Conservation (phyloP, 1,140 invertebrate genomes). For the Phymorhynchus buccinoides region DNA sequence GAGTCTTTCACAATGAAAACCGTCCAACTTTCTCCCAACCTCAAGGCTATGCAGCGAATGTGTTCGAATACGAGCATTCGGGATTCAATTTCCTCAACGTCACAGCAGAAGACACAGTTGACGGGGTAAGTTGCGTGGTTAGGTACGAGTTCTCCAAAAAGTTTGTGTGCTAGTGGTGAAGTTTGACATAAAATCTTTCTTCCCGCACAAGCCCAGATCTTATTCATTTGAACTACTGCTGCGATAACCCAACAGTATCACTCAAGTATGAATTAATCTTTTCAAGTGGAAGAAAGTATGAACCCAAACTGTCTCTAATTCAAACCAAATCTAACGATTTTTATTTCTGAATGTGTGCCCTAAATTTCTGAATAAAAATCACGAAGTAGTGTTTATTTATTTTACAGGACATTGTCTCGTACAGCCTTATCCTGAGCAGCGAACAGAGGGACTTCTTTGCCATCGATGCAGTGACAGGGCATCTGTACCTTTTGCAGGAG, state of each 20-base stretch:
- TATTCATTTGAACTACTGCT: too few species aligned
- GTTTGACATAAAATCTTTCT: too few species aligned
- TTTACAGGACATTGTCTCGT: background rate
- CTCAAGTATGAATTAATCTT: too few species aligned
- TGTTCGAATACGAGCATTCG: slow-evolving; percentile 46
- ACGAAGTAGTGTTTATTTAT: too few species aligned
- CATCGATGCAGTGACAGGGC: background rate
- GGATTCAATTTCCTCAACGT: slow-evolving; percentile 43
- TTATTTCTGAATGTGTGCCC: too few species aligned
- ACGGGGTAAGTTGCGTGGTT: slow-evolving; percentile 50
- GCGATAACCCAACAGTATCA: too few species aligned
- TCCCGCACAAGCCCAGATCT: too few species aligned
- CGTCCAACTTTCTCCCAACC: slow-evolving; percentile 83
- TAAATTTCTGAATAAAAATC: too few species aligned
- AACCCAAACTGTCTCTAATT: too few species aligned
- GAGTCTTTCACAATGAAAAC: slow-evolving; percentile 82
- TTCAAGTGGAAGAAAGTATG: too few species aligned
- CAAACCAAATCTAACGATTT: too few species aligned
- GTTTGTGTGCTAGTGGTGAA: too few species aligned
- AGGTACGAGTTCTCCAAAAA: background rate
- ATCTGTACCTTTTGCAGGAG: background rate
- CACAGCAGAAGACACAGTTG: slow-evolving; percentile 47
- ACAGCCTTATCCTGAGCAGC: background rate
- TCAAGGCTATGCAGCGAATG: slow-evolving; percentile 81
- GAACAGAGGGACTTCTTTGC: slow-evolving; percentile 13